Evolutionary conservation across 1,140 invertebrate species (phyloP), one percentile per base, ranked within the genome.

Genomic region (Heliconius melpomene): DNA sequence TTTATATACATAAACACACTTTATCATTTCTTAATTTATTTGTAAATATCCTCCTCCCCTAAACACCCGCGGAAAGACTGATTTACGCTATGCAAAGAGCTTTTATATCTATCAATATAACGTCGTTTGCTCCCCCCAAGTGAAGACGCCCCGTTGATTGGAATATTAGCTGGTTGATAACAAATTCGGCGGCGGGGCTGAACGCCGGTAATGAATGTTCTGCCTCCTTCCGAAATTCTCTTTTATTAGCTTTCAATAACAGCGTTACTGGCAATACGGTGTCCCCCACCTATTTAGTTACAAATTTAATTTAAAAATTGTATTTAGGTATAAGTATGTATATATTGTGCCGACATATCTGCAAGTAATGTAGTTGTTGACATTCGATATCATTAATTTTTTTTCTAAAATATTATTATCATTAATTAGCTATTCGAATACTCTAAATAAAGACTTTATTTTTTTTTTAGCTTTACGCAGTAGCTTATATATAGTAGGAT

Each of bases 111-210:
- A 78, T 77, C 72, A 72, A 80, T 73, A 74, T 75, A 78, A 77
- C 75, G 54, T 81, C 50, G 77, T 85, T 83, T 78, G 82, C 77
- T 78, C 80, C 80, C 80, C 80, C 76, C 73, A 81, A 81, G 73
- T 75, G 77, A 81, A 81, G 80, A 81, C 77, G 80, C 80, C 80
- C 77, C 83, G 79, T 83, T 84, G 84, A 88, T 88, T 86, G 84
- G 83, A 86, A 87, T 90, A 90, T 90, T 90, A 88, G 87, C 87
- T 81, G 83, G 81, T 81, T 88, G 81, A 86, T 90, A 88, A 87
- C 85, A 86, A 89, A 88, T 85, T 86, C 85, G 84, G 79, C 82
- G 81, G 82, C 80, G 79, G 79, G 80, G 77, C 78, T 83, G 82
- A 83, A 82, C 79, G 74, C 83, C 86, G 86, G 86, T 87, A 86